Conservation (phyloP, 2,113 vertebrate genomes). For the Oreochromis aureus region DNA sequence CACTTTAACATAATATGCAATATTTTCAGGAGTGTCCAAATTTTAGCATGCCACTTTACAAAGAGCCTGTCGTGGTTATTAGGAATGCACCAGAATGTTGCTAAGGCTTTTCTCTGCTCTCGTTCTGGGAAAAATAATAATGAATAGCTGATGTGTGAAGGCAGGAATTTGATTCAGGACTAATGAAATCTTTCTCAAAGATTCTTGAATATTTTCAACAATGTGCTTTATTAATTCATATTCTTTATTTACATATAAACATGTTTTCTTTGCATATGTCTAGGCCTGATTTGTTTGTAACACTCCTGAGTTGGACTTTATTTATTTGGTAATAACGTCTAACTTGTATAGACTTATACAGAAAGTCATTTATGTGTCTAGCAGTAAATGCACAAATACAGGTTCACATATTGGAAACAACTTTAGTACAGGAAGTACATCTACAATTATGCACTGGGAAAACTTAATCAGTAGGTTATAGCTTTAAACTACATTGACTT, state of each 20-base stretch:
- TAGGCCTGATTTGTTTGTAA: not conserved
- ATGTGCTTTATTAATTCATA: not conserved
- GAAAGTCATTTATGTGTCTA: not conserved
- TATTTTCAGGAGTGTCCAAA: not conserved
- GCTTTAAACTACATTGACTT: conserved; percentile 4
- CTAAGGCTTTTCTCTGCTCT: not conserved
- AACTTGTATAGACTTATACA: not conserved
- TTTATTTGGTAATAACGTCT: not conserved
- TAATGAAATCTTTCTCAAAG: not conserved
- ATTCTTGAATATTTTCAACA: not conserved
- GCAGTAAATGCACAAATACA: not conserved
- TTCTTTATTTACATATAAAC: not conserved
- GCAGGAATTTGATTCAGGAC: not conserved
- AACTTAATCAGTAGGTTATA: conserved; percentile 27
- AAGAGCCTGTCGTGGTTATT: not conserved
- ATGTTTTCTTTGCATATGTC: not conserved
- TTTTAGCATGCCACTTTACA: not conserved
- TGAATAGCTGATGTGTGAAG: not conserved
- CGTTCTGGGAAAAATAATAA: not conserved
- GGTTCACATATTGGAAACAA: not conserved
- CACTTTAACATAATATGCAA: not conserved
- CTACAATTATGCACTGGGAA: not conserved
- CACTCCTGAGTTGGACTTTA: not conserved
- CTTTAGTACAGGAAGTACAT: not conserved
- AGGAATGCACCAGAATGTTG: not conserved